Base-by-base conservation (phyloP, 1,140 invertebrate genomes). In the Magallana gigas region DNA sequence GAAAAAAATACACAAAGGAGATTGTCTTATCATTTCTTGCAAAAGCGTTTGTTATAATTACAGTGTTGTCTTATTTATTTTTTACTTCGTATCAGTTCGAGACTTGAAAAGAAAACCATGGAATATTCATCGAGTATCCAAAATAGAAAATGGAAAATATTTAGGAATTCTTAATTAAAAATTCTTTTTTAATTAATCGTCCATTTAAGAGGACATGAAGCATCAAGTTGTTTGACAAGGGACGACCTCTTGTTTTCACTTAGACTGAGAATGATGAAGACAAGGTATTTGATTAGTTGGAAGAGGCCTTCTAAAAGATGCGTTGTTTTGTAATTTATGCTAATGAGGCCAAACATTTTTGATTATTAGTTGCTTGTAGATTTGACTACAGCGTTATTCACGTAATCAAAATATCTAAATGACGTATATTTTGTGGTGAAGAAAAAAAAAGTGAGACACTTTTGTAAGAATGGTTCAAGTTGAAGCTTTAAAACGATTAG, bases 151-250 rank as follows among this genome's bases (percentile, higher is more conserved):
- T 11, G 64, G 60, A 23, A 71, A 71, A 71, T 71, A 71, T 23
- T 71, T 23, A 29, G 29, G 14, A 62, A 29, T 12, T 76, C 68
- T 29, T 76, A 14, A 76, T 29, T 76, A 29, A 76, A 29, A 76
- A 76, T 76, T 29, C 68, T 76, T 48, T 48, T 76, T 76, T 76
- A 36, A 76, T 76, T 76, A 48, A 29, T 76, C 68, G 68, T 76
- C 2, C 36, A 36, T 11, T 76, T 18, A 18, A 12, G 12, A 76
- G 23, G 23, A 8, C 18, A 18, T 71, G 29, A 71, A 71, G 18
- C 23, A 8, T 23, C 23, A 29, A 18, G 23, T 18, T 36, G 68
- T 36, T 76, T 76, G 68, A 76, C 68, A 76, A 9, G 23, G 16
- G 7, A 29, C 23, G 23, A 76, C 68, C 18, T 76, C 18, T 18